Evolutionary conservation across 2,888 invertebrate species (phyloP), one percentile per base, ranked within the genome.

Genomic region (Tineola bisselliella): DNA sequence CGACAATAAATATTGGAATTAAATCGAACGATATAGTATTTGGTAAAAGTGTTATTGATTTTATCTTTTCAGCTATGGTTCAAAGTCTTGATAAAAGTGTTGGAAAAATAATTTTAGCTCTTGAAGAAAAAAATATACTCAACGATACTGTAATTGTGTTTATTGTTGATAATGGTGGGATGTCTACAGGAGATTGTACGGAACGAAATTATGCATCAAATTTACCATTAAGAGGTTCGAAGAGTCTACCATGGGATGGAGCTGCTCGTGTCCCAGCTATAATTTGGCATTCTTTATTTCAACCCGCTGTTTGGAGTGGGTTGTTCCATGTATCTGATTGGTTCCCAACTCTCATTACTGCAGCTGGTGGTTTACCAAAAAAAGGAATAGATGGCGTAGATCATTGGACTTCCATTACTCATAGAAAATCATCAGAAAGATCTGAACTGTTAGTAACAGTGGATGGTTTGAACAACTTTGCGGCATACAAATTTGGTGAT

Each of bases 151-250:
- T 97, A 18, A 87, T 97, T 44, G 71, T 96, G 12, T 96, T 96
- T 73, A 90, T 93, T 64, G 92, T 94, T 18, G 96, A 96, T 74
- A 96, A 96, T 72, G 94, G 95, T 0, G 93, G 91, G 0, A 91
- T 72, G 76, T 90, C 61, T 90, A 91, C 72, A 76, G 87, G 52
- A 25, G 69, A 88, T 59, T 54, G 54, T 54, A 25, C 4, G 1
- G 90, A 91, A 70, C 8, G 25, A 3, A 96, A 94, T 76, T 89
- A 89, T 25, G 93, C 91, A 0, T 92, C 91, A 5, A 93, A 93
- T 77, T 91, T 90, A 80, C 93, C 93, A 15, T 77, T 93, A 0
- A 87, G 91, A 67, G 93, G 93, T 25, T 91, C 92, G 71, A 96
- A 96, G 79, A 88, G 90, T 67, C 90, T 92, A 0, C 82, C 93